Conservation (phyloP, 2,888 invertebrate species). For the Eupithecia inturbata region DNA sequence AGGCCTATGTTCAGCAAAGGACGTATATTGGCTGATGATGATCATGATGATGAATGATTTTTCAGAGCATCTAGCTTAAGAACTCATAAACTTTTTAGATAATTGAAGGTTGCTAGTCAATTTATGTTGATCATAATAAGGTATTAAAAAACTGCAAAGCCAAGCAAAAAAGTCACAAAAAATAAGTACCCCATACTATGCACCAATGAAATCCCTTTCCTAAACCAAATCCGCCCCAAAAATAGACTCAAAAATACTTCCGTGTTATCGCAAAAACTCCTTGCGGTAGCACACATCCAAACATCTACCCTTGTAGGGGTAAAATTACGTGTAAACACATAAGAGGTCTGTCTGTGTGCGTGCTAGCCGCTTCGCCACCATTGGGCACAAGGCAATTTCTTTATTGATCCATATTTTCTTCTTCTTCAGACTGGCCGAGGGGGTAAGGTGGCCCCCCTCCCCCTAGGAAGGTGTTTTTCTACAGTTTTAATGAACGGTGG, state of each 20-base stretch:
- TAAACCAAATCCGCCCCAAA: slow-evolving; percentile 30
- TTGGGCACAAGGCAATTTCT: slow-evolving; percentile 84
- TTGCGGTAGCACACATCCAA: slow-evolving; percentile 59
- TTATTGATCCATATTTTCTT: slow-evolving; percentile 85
- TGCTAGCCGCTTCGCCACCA: slow-evolving; percentile 75
- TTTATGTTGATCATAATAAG: too few relatives aligned
- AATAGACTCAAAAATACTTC: slow-evolving; percentile 43
- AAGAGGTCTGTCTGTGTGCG: slow-evolving; percentile 63
- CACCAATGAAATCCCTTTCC: slow-evolving; percentile 23
- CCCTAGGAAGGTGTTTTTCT: slow-evolving; percentile 79
- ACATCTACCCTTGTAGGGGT: slow-evolving; percentile 44
- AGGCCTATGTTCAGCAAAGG: too few relatives aligned
- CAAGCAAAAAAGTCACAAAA: neutral
- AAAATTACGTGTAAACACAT: slow-evolving; percentile 51
- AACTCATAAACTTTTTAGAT: neutral
- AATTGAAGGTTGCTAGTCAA: neutral
- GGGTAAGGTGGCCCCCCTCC: slow-evolving; percentile 41
- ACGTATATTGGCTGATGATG: too few relatives aligned
- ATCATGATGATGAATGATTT: too few relatives aligned
- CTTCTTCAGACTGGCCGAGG: slow-evolving; percentile 80
- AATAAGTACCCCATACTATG: neutral
- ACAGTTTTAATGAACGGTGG: slow-evolving; percentile 81
- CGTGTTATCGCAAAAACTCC: slow-evolving; percentile 52
- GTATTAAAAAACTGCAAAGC: neutral
- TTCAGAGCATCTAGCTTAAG: neutral